A percentile compares a stretch with the other conserved stretches of the same genome.
Conservation (phyloP, 2,888 invertebrate species). For the Thecocarcelia acutangulata region DNA sequence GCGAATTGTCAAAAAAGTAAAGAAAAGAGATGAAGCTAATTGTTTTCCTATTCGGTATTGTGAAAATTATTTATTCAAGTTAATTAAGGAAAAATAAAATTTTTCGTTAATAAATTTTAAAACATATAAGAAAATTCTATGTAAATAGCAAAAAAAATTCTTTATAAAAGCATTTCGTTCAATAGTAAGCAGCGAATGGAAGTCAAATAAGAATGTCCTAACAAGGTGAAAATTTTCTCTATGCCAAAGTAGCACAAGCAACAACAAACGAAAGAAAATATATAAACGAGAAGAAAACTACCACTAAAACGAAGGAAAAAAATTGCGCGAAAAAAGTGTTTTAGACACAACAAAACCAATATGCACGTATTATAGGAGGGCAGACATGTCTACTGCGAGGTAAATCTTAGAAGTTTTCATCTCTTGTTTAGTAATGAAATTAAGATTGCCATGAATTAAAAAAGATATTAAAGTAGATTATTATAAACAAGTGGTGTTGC, state of each 20-base stretch:
- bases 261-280: slow-evolving; percentile 32
- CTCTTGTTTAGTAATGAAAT: not conserved
- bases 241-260: slow-evolving; percentile 46
- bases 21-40: slow-evolving; percentile 17
- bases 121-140: not conserved
- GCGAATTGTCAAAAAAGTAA: slow-evolving; percentile 36
- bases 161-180: not conserved
- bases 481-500: slow-evolving; percentile 15
- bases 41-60: slow-evolving; percentile 20
- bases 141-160: not conserved
- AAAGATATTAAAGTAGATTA: not conserved
- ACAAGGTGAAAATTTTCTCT: slow-evolving; percentile 57
- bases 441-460: not conserved
- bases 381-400: slow-evolving; percentile 53
- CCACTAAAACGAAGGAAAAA: slow-evolving; percentile 30
- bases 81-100: not conserved
- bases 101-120: slow-evolving; percentile 12
- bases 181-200: not conserved
- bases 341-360: slow-evolving; percentile 48
- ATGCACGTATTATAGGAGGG: slow-evolving; percentile 5
- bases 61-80: not conserved
- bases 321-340: slow-evolving; percentile 63
- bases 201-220: slow-evolving; percentile 11
- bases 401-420: slow-evolving; percentile 37
- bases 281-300: slow-evolving; percentile 40